Percentiles rank a stretch among this genome's conserved stretches.
Evolutionary conservation across 2,113 vertebrate species (phyloP).

Genomic region (human): DNA sequence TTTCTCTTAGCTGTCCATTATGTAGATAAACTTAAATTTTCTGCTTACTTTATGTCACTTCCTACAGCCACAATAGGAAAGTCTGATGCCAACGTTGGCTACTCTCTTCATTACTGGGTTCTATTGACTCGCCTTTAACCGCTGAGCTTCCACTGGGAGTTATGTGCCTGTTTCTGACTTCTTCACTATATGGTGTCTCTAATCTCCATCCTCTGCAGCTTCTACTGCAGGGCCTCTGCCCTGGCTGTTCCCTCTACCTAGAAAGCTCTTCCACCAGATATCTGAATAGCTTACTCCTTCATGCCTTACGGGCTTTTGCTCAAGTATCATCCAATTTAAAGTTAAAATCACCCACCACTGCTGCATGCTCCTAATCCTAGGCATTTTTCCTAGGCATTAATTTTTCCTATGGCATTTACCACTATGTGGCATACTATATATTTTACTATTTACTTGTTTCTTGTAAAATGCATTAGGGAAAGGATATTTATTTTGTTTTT

Average conservation of each 20-base stretch:
- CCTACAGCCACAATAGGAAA: neutral
- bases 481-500: neutral
- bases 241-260: neutral
- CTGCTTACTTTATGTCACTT: neutral
- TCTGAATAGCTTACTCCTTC: neutral
- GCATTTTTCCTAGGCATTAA: neutral
- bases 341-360: neutral
- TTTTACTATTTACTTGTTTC: neutral
- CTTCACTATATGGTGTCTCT: neutral
- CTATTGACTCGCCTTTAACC: neutral
- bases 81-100: neutral
- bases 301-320: neutral
- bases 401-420: neutral
- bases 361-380: neutral
- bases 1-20: no score
- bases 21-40: no score
- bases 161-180: neutral
- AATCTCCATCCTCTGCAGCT: neutral
- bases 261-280: neutral
- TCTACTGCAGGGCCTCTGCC: neutral
- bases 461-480: neutral
- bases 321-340: neutral
- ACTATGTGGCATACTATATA: neutral
- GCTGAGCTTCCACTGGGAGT: neutral
- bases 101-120: neutral